Conservation (phyloP, 2,797 vertebrate genomes). For the Chaetophractus vellerosus region DNA sequence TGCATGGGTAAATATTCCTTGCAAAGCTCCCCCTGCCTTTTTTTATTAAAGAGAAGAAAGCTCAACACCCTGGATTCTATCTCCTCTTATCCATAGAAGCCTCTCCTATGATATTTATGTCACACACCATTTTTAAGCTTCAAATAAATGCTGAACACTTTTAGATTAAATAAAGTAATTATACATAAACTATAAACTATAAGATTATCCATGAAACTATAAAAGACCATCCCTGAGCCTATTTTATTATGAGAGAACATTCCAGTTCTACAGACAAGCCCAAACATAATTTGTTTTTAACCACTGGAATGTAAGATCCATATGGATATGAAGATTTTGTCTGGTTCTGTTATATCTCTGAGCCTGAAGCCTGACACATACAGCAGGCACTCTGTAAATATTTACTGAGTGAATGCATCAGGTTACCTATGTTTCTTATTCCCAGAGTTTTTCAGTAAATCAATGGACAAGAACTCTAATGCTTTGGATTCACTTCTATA, state of each 20-base stretch:
- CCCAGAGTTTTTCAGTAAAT: neutral
- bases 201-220: constrained; percentile 20
- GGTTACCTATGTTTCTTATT: neutral
- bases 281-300: constrained; percentile 19
- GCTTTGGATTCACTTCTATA: neutral
- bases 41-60: neutral
- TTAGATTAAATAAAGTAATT: constrained; percentile 59
- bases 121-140: neutral
- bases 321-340: neutral
- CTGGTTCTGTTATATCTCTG: neutral
- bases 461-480: neutral
- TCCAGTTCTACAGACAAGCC: neutral
- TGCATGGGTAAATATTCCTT: neutral
- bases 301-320: neutral
- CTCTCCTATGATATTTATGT: neutral
- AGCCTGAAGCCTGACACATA: neutral
- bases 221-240: neutral
- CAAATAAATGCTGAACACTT: constrained; percentile 57
- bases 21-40: neutral
- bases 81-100: neutral
- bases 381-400: neutral
- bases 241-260: constrained; percentile 20
- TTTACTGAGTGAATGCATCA: neutral
- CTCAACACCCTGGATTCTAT: neutral
- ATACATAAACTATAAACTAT: neutral